These are phyloP conservation scores for Amblyjoppa fuscipennis DNA, from an alignment of 2,888 invertebrate species.

Conservation along the genomic window DNA sequence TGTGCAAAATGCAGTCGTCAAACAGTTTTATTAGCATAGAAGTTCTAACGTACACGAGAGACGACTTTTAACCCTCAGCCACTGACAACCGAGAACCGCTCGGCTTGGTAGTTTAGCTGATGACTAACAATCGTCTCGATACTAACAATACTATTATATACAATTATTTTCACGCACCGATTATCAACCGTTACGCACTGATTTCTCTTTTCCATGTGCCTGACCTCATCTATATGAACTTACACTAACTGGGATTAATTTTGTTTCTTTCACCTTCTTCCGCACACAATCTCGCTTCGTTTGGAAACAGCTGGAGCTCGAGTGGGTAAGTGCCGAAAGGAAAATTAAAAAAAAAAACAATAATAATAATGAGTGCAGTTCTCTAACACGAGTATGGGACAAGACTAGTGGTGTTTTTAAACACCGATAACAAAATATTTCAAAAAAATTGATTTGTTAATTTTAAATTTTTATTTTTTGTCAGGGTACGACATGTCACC, in stretches of 20 bases:
- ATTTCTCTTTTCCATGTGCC: slow-evolving; percentile 60
- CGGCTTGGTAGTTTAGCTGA: slow-evolving; percentile 16
- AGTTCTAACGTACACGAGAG: not conserved
- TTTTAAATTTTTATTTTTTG: slow-evolving; percentile 44
- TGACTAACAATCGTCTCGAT: slow-evolving; percentile 52
- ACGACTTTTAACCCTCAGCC: not conserved
- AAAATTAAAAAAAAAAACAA: slow-evolving; percentile 40
- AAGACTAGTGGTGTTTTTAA: not conserved
- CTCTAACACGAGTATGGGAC: not conserved
- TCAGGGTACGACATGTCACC: slow-evolving; percentile 99
- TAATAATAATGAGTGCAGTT: slow-evolving; percentile 2
- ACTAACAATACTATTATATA: slow-evolving; percentile 49
- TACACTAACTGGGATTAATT: slow-evolving; percentile 76
- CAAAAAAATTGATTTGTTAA: not conserved
- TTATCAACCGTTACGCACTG: not conserved
- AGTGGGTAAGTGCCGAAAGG: slow-evolving; percentile 83
- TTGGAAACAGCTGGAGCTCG: slow-evolving; percentile 84
- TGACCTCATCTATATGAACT: slow-evolving; percentile 58
- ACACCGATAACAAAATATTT: not conserved
- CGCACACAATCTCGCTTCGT: slow-evolving; percentile 73
- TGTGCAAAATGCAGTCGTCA: not conserved
- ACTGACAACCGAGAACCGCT: not conserved
- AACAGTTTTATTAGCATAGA: not conserved
- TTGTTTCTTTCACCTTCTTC: slow-evolving; percentile 73
- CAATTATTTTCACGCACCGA: not conserved